These are phyloP conservation scores for Gadopsis marmoratus DNA, from an alignment of 2,797 vertebrate genomes.

Conservation along the genomic window DNA sequence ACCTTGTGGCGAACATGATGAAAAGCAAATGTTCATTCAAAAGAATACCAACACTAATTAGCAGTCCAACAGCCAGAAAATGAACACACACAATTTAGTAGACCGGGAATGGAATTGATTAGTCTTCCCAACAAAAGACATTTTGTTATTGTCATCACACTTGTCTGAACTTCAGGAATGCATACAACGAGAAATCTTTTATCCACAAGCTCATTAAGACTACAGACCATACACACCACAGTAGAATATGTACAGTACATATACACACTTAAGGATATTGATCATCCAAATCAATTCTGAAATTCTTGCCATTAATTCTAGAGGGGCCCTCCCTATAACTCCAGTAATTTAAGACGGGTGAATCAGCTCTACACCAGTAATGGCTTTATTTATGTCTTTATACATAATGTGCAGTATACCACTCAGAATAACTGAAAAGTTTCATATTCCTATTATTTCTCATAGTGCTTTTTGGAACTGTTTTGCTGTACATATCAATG, in stretches of 20 bases:
- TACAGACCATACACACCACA: conserved; percentile 7
- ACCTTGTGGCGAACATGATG: conserved; percentile 5
- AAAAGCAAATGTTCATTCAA: conserved; percentile 12
- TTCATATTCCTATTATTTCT: neutral
- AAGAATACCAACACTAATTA: conserved; percentile 9
- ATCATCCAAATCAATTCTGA: conserved; percentile 21
- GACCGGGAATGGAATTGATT: conserved; percentile 49
- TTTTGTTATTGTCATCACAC: conserved; percentile 61
- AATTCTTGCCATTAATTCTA: conserved; percentile 21
- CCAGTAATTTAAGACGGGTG: neutral
- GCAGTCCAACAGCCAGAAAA: conserved; percentile 24
- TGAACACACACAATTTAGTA: conserved; percentile 20
- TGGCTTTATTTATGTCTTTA: neutral
- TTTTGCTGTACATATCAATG: neutral
- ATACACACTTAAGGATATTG: conserved; percentile 23
- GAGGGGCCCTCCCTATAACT: neutral
- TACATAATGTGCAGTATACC: neutral
- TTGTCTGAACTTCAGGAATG: conserved; percentile 67
- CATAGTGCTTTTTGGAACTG: neutral
- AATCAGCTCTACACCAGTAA: conserved; percentile 4
- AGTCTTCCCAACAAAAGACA: conserved; percentile 37
- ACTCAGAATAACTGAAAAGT: neutral
- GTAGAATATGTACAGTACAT: conserved; percentile 10
- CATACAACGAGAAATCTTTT: conserved; percentile 57
- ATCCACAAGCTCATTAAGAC: conserved; percentile 53